Evolutionary conservation across 2,888 invertebrate species (phyloP), one percentile per base, ranked within the genome.

Genomic region (Cosmorhoe ocellata): DNA sequence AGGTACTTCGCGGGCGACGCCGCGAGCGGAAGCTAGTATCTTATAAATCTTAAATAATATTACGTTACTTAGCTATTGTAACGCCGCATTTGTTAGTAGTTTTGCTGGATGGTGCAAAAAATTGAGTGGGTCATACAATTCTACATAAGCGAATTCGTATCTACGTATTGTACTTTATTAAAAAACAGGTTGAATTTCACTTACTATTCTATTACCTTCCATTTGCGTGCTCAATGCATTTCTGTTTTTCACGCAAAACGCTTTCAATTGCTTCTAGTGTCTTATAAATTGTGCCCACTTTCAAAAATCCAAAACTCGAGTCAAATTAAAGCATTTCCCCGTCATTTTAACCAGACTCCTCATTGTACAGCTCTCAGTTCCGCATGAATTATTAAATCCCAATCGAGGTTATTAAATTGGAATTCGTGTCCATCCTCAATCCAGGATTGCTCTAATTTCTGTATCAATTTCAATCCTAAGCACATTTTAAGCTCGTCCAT

Each of bases 391-490:
- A 51, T 51, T 41, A 34, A 48, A 34, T 38, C 14, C 24, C 39
- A 34, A 39, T 47, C 45, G 40, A 12, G 26, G 34, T 36, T 30
- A 45, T 43, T 39, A 47, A 47, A 47, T 31, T 42, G 42, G 27
- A 18, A 43, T 27, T 41, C 40, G 33, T 37, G 47, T 36, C 18
- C 43, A 43, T 33, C 33, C 50, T 46, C 46, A 27, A 42, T 46
- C 46, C 30, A 8, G 22, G 27, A 50, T 50, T 46, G 45, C 43
- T 34, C 39, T 51, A 47, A 54, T 54, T 50, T 47, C 39, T 51
- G 46, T 39, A 50, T 41, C 42, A 46, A 38, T 54, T 54, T 34
- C 14, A 36, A 36, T 13, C 28, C 33, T 24, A 38, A 51, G 37
- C 42, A 51, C 45, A 45, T 42, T 49, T 45, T 38, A 49, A 34